Evolutionary conservation across 2,797 vertebrate genomes (phyloP).

Genomic region (Cuniculus paca): DNA sequence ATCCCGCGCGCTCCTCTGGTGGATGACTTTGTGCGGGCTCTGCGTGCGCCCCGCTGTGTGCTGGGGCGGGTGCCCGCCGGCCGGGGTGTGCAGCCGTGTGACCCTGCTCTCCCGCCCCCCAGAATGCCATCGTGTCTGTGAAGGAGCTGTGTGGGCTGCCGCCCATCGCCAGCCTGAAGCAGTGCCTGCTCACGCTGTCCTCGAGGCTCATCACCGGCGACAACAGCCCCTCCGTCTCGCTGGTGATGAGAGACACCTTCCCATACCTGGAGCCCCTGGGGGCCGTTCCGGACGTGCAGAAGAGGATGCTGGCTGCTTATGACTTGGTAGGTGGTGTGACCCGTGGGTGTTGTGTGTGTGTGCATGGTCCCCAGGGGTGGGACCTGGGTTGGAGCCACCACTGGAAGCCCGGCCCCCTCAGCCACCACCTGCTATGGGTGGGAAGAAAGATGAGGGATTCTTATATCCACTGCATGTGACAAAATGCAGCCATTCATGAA

Average conservation of each 20-base stretch:
- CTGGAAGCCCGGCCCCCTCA: background rate
- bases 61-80: too few relatives aligned
- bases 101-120: slow-evolving; percentile 61
- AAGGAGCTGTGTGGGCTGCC: slow-evolving; percentile 99
- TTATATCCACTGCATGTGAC: background rate
- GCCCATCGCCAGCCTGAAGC: slow-evolving; percentile 96
- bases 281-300: slow-evolving; percentile 92
- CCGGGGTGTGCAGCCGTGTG: background rate
- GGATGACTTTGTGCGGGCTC: too few relatives aligned
- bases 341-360: background rate
- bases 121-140: slow-evolving; percentile 94
- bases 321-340: slow-evolving; percentile 91
- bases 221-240: slow-evolving; percentile 91
- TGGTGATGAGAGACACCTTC: slow-evolving; percentile 94
- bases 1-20: background rate
- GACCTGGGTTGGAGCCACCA: background rate
- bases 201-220: slow-evolving; percentile 93
- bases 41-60: background rate
- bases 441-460: too few relatives aligned
- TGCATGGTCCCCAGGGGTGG: background rate
- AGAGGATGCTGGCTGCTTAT: slow-evolving; percentile 94
- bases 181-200: slow-evolving; percentile 97
- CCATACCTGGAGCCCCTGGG: slow-evolving; percentile 94
- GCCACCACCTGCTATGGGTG: background rate
- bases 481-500: background rate